Conservation (phyloP, 2,888 invertebrate genomes). For the Stegophylla sp. region DNA sequence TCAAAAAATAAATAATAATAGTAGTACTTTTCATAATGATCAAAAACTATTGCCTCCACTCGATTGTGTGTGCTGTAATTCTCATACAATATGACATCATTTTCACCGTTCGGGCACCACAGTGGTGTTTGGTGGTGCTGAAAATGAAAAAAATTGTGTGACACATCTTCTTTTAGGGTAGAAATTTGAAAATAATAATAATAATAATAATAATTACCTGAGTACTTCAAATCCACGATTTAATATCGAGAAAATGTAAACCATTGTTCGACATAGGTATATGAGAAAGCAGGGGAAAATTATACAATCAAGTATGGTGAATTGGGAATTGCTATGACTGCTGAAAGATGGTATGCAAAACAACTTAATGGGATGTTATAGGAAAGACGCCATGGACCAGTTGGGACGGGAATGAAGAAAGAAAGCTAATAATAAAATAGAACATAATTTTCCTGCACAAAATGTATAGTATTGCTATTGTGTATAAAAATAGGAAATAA, state of each 20-base stretch:
- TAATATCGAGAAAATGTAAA: slow-evolving; percentile 74
- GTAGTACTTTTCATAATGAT: too few species aligned
- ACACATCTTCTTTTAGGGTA: too few species aligned
- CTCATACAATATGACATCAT: too few species aligned
- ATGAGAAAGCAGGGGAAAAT: slow-evolving; percentile 79
- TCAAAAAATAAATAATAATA: too few species aligned
- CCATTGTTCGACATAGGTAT: slow-evolving; percentile 73
- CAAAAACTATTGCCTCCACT: too few species aligned
- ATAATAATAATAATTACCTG: too few species aligned
- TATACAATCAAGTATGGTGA: slow-evolving; percentile 98
- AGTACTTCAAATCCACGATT: too few species aligned
- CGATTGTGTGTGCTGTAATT: too few species aligned
- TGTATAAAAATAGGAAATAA: slow-evolving; percentile 40
- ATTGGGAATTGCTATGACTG: slow-evolving; percentile 78
- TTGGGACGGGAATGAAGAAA: slow-evolving; percentile 72
- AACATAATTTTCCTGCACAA: slow-evolving; percentile 10
- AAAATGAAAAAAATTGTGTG: too few species aligned
- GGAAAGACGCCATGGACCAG: slow-evolving; percentile 90
- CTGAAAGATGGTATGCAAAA: slow-evolving; percentile 86
- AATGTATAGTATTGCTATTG: slow-evolving; percentile 19
- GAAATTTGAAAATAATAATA: too few species aligned
- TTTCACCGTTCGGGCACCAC: too few species aligned
- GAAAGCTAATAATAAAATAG: slow-evolving; percentile 11
- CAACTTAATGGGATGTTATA: slow-evolving; percentile 98
- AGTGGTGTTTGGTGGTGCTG: too few species aligned